phyloP scores from a whole-genome alignment of 2,113 vertebrate species.

The Microcebus tavaratra region DNA sequence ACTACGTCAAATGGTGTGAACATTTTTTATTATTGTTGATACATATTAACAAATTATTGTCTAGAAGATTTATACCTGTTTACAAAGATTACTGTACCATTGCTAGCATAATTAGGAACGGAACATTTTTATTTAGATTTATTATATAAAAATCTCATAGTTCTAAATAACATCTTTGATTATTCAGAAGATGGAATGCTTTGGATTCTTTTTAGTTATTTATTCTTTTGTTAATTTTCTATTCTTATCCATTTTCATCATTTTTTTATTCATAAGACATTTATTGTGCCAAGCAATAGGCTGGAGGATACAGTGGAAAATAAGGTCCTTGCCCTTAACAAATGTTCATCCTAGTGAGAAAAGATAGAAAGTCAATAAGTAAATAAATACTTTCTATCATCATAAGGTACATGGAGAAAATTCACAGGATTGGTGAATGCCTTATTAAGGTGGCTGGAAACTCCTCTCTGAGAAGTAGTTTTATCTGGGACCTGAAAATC shows the following conservation, averaged over 20 bases:
- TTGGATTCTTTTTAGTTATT: neutral
- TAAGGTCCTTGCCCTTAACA: neutral
- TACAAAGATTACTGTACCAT: neutral
- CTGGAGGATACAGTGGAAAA: neutral
- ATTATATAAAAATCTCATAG: conserved; percentile 43
- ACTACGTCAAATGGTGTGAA: conserved; percentile 28
- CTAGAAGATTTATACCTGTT: neutral
- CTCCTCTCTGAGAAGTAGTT: too few species aligned
- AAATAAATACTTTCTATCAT: too few species aligned
- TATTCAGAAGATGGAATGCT: neutral
- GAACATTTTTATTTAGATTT: neutral
- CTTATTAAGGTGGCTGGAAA: too few species aligned
- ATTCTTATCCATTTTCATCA: neutral
- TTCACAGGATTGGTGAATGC: too few species aligned
- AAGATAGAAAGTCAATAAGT: too few species aligned
- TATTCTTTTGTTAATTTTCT: neutral
- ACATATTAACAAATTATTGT: neutral
- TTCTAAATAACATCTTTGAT: neutral
- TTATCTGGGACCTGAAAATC: too few species aligned
- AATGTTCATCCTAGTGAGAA: neutral
- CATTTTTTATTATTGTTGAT: conserved; percentile 43
- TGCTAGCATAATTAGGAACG: neutral
- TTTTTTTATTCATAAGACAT: neutral
- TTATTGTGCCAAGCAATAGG: neutral
- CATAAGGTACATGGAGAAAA: too few species aligned